Evolutionary conservation across 2,888 invertebrate genomes (phyloP), one percentile per base, ranked within the genome.

Genomic region (Drosophila anceps): DNA sequence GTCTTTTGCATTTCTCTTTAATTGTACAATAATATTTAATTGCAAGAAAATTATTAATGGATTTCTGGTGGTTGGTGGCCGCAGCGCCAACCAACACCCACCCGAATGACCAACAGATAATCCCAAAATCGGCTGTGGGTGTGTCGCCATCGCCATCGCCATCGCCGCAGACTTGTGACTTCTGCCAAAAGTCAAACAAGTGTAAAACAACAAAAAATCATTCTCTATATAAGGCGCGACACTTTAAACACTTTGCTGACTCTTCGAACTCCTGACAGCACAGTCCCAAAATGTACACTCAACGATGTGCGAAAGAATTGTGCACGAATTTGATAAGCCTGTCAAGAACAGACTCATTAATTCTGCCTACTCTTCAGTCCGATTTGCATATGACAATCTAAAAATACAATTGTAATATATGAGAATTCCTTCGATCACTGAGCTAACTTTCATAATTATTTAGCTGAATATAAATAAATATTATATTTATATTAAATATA

Each of bases 21-120:
- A 83, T 85, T 84, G 81, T 83, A 69, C 83, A 85, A 81, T 83
- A 82, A 84, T 80, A 85, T 83, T 85, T 81, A 84, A 84, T 84
- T 85, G 81, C 83, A 70, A 54, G 66, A 46, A 71, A 73, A 75
- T 78, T 79, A 84, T 84, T 69, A 84, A 83, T 84, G 79, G 63
- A 63, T 74, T 59, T 73, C 51, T 53, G 65, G 13, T 60, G 37
- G 57, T 51, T 33, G 13, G 8, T n/a, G 27, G 46, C 37, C 37
- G 15, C 33, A 33, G n/a, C 50, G 39, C 35, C 41, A 46, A 44
- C 10, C 59, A 50, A 60, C 24, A 61, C 71, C 81, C 76, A 78
- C 76, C 76, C 44, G 29, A 57, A 46, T 55, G 63, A 12, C 59
- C 61, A 24, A 31, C 43, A 71, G 83, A 81, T 77, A 69, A 84